A percentile compares a stretch with the other conserved stretches of the same genome.
phyloP scores from a whole-genome alignment of 2,797 vertebrate genomes.

The Syngnathus rostellatus region DNA sequence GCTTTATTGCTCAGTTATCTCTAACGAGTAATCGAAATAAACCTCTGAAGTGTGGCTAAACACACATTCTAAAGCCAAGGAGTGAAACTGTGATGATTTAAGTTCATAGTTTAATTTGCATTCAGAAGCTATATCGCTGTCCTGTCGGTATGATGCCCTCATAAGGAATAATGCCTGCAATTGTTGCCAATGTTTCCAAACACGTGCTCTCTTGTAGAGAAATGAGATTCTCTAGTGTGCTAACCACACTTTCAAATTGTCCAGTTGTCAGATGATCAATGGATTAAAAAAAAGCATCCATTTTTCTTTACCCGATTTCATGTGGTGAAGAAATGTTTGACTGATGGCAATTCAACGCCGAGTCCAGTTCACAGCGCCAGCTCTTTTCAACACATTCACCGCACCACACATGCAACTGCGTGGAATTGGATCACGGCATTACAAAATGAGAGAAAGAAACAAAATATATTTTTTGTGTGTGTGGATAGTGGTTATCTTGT shows the following conservation, averaged over 20 bases:
- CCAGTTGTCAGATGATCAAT: constrained; percentile 27
- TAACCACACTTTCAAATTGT: constrained; percentile 26
- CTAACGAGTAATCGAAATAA: constrained; percentile 45
- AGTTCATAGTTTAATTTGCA: background rate
- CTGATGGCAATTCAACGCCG: constrained; percentile 16
- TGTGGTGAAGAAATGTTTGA: constrained; percentile 34
- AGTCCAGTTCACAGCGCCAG: constrained; percentile 10
- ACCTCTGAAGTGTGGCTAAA: constrained; percentile 33
- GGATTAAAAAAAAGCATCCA: constrained; percentile 20
- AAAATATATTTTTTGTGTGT: background rate
- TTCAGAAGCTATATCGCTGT: background rate
- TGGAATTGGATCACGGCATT: background rate
- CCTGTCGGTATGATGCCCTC: background rate
- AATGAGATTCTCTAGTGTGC: constrained; percentile 8
- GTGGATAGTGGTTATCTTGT: background rate
- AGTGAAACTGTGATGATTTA: constrained; percentile 6
- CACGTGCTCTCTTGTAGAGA: background rate
- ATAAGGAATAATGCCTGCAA: background rate
- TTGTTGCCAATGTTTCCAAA: background rate
- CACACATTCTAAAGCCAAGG: constrained; percentile 25
- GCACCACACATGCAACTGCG: background rate
- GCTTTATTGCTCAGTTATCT: constrained; percentile 58
- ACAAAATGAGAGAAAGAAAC: background rate
- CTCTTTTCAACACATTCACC: constrained; percentile 11
- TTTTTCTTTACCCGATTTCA: constrained; percentile 25